Evolutionary conservation across 2,888 invertebrate species (phyloP).

Genomic region (Panopea generosa): DNA sequence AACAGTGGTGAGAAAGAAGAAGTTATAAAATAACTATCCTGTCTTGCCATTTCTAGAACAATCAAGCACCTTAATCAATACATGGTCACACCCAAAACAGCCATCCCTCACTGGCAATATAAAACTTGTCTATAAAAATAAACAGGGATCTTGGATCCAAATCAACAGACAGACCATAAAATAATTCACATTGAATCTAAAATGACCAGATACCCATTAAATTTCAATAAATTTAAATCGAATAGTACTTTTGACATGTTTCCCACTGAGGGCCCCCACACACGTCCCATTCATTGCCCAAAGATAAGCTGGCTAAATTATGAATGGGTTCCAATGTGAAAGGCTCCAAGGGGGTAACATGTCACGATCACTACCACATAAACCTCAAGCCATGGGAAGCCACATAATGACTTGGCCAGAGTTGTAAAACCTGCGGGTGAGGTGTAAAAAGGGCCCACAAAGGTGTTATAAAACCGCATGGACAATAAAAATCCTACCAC

Average conservation of each 20-base stretch:
- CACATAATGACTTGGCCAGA: neutral
- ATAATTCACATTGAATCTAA: neutral
- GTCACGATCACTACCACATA: neutral
- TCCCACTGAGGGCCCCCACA: slow-evolving; percentile 27
- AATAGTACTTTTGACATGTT: slow-evolving; percentile 18
- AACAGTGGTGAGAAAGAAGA: too few relatives aligned
- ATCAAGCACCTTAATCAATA: too few relatives aligned
- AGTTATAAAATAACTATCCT: too few relatives aligned
- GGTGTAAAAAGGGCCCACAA: slow-evolving; percentile 4
- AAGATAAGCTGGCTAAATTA: slow-evolving; percentile 29
- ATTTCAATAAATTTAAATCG: slow-evolving; percentile 14
- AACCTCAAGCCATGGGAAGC: neutral
- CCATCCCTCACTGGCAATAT: too few relatives aligned
- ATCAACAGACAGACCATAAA: too few relatives aligned
- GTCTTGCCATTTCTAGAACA: too few relatives aligned
- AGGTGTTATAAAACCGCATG: neutral
- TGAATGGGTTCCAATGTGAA: slow-evolving; percentile 38
- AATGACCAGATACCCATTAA: slow-evolving; percentile 23
- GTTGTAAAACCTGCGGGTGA: neutral
- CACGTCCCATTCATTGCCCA: slow-evolving; percentile 13
- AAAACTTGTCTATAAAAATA: too few relatives aligned
- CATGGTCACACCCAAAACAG: too few relatives aligned
- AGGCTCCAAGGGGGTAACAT: slow-evolving; percentile 34
- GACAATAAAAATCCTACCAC: too few relatives aligned
- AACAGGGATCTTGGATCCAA: too few relatives aligned